Evolutionary conservation across 64 coral and sea anemone genomes (phyloP).

Genomic region (Montipora cactus): DNA sequence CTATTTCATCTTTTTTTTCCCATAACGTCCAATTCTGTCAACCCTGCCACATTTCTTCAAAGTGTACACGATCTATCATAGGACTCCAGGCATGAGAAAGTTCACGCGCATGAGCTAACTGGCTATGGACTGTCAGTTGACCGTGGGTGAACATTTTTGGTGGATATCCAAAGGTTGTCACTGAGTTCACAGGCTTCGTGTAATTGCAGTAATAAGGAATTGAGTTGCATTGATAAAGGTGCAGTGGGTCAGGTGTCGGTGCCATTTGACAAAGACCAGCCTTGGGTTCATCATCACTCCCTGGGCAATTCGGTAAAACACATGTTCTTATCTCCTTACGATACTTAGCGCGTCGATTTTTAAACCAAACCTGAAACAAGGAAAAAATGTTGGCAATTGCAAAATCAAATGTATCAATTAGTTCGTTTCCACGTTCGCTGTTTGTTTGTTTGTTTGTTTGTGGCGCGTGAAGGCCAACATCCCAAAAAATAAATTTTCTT

Average conservation of each 20-base stretch:
- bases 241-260: background rate
- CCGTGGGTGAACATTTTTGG: background rate
- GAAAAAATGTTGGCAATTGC: background rate
- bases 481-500: no score
- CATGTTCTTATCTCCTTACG: slow-evolving; percentile 61
- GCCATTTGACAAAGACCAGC: background rate
- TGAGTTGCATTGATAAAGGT: slow-evolving; percentile 21
- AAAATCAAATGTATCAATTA: no score
- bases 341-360: slow-evolving; percentile 77
- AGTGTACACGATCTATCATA: background rate
- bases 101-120: slow-evolving; percentile 3
- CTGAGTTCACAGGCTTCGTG: background rate
- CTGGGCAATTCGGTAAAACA: slow-evolving; percentile 9
- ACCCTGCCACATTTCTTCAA: slow-evolving; percentile 12
- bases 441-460: no score
- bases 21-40: background rate
- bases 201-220: slow-evolving; percentile 16
- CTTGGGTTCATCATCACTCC: slow-evolving; percentile 19
- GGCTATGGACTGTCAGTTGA: background rate
- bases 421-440: no score
- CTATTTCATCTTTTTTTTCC: background rate
- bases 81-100: background rate
- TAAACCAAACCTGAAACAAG: slow-evolving; percentile 72
- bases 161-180: slow-evolving; percentile 7
- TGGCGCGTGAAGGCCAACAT: no score